Percentiles rank a stretch among this genome's conserved stretches.
Conservation (phyloP, 2,888 invertebrate genomes). For the Chymomyza amoena region DNA sequence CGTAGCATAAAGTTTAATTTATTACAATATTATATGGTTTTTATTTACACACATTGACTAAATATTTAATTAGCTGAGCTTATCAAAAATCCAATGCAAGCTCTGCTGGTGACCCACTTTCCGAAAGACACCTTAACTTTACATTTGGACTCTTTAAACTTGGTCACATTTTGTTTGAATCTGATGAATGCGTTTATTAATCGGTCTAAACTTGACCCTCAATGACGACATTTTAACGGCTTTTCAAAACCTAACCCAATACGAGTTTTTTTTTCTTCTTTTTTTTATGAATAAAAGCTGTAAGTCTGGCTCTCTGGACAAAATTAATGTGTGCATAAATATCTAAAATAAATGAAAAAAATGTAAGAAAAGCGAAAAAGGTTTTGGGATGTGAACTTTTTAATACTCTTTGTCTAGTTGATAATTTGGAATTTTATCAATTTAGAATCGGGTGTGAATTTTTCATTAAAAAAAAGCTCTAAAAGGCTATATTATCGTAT, state of each 20-base stretch:
- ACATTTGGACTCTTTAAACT: neutral
- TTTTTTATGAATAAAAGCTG: neutral
- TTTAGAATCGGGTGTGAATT: too few species aligned
- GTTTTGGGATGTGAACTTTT: neutral
- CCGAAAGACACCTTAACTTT: conserved; percentile 8
- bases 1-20: conserved; percentile 21
- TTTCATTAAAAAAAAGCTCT: too few species aligned
- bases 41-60: neutral
- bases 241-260: conserved; percentile 5
- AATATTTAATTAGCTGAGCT: neutral
- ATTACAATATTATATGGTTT: neutral
- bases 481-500: too few species aligned
- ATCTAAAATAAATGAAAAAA: conserved; percentile 28
- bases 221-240: conserved; percentile 26
- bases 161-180: neutral
- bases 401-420: neutral
- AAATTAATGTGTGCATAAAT: neutral
- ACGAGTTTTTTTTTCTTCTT: neutral
- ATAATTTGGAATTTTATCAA: too few species aligned
- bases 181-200: neutral
- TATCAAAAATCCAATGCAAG: neutral
- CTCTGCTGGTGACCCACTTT: conserved; percentile 22
- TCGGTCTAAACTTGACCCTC: conserved; percentile 46
- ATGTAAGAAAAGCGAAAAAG: neutral
- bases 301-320: neutral